Base-by-base conservation (phyloP, 2,888 invertebrate genomes). In the Drymonia ruficornis region DNA sequence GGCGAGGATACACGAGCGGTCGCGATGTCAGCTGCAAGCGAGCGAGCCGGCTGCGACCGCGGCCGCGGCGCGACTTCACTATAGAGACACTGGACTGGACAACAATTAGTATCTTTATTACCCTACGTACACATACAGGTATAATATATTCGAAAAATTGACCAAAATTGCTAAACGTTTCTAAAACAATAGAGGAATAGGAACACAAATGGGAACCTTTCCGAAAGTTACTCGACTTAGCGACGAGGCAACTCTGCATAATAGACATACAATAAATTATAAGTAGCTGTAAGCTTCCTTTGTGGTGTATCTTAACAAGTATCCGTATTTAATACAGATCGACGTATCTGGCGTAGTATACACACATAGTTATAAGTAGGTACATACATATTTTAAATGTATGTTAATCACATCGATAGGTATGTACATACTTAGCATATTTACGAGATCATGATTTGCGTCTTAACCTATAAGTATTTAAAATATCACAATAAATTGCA, bases 401-500 rank as follows among this genome's bases (percentile, higher is more conserved):
- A 81, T 79, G 81, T 82, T 83, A 86, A 86, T 87, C 84, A 88
- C 84, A 86, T 85, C 79, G 80, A 88, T 84, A 87, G 86, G 84
- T 23, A 23, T 23, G 45, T n/a, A 45, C 9, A 19, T 89, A 88
- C 81, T 84, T 84, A 89, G 83, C 86, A 83, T 88, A 88, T 84
- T 80, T 79, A 78, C 80, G 83, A 90, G 85, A 89, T 86, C 84
- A 82, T 87, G 82, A 83, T 85, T 87, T 86, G 88, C 84, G 78
- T 80, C 91, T 91, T 92, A 91, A 78, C 80, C 90, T 91, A 91
- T 81, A 86, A 70, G 83, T 90, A 87, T 90, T 90, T 87, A 91
- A 92, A 93, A 93, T 93, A 93, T 93, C 92, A 93, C 92, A 93
- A 91, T 93, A 91, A 93, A 93, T 92, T 92, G 86, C 87, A 86